phyloP scores from a whole-genome alignment of 2,113 vertebrate genomes.

The Oreotrochilus melanogaster region DNA sequence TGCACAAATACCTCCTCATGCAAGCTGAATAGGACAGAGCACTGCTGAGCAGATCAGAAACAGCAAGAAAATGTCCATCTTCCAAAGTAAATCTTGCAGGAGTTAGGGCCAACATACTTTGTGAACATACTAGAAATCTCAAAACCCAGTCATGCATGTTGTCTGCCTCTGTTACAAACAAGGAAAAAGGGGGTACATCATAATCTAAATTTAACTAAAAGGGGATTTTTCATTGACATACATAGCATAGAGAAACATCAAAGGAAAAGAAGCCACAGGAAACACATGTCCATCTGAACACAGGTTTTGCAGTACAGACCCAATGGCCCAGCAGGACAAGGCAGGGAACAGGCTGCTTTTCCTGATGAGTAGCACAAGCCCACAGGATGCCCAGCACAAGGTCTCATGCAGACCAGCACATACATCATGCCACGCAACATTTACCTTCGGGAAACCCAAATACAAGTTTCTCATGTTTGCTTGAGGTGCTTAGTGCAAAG shows the following conservation, averaged over 20 bases:
- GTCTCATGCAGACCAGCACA: neutral
- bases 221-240: neutral
- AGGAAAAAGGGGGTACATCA: neutral
- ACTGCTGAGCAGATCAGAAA: neutral
- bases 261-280: neutral
- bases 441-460: neutral
- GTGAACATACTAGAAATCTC: neutral
- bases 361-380: rapidly evolving
- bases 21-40: neutral
- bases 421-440: rapidly evolving
- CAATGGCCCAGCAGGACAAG: rapidly evolving
- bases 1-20: neutral
- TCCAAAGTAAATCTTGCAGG: neutral
- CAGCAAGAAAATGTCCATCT: neutral
- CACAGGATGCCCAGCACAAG: neutral
- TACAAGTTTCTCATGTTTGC: rapidly evolving
- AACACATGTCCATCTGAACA: rapidly evolving
- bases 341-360: neutral
- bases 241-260: rapidly evolving
- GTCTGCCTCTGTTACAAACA: neutral
- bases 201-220: neutral
- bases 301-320: neutral
- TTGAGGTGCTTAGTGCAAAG: neutral
- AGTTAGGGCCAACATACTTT: rapidly evolving
- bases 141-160: neutral